These are phyloP conservation scores for Tetropium fuscum DNA, from an alignment of 2,888 invertebrate genomes.

Conservation along the genomic window DNA sequence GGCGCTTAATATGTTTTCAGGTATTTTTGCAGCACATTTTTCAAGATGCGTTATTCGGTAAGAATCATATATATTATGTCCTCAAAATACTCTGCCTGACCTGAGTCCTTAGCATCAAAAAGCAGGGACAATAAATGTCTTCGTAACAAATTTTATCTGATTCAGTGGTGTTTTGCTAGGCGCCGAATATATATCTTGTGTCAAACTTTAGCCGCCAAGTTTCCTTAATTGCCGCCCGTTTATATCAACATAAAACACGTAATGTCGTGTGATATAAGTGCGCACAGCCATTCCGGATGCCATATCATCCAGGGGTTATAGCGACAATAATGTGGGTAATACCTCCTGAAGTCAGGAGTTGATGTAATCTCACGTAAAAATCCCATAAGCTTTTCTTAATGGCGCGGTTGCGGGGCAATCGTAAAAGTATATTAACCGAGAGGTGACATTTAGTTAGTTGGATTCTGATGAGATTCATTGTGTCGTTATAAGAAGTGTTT, in stretches of 20 bases:
- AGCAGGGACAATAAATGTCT: too few species aligned
- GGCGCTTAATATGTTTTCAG: too few species aligned
- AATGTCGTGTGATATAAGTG: constrained; percentile 5
- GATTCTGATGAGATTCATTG: constrained; percentile 8
- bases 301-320: constrained; percentile 37
- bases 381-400: constrained; percentile 38
- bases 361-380: constrained; percentile 42
- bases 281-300: constrained; percentile 25
- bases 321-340: constrained; percentile 39
- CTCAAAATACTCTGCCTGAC: too few species aligned
- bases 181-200: too few species aligned
- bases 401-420: constrained; percentile 33
- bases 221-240: background rate
- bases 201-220: background rate
- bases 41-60: too few species aligned
- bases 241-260: constrained; percentile 10
- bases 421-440: constrained; percentile 35
- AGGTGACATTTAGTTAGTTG: constrained; percentile 10
- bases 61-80: too few species aligned
- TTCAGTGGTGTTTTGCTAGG: too few species aligned
- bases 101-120: too few species aligned
- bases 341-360: constrained; percentile 36
- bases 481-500: background rate
- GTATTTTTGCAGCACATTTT: too few species aligned
- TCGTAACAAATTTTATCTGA: too few species aligned